Percentiles rank a stretch among this genome's conserved stretches.
Evolutionary conservation across 2,797 vertebrate species (phyloP).

Genomic region (Oreochromis grahami): DNA sequence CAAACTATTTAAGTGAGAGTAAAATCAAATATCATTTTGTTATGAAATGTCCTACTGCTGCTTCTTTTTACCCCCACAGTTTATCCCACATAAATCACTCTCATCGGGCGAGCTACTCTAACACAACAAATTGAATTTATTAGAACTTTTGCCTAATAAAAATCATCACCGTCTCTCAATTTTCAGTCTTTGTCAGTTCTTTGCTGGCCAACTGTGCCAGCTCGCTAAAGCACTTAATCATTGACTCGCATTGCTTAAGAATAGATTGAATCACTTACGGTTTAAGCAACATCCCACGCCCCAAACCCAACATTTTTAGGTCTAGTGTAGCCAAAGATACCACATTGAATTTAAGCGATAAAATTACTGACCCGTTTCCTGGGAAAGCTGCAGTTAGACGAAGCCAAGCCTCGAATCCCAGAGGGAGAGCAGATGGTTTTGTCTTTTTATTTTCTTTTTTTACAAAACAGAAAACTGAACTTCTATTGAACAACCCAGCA

Average conservation of each 20-base stretch:
- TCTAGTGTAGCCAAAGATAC: background rate
- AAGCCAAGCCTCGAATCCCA: constrained; percentile 9
- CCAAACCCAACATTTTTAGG: background rate
- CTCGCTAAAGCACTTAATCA: background rate
- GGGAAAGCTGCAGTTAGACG: constrained; percentile 3
- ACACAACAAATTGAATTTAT: background rate
- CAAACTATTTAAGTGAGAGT: background rate
- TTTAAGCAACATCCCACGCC: background rate
- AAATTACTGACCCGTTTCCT: constrained; percentile 42
- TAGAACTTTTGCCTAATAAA: background rate
- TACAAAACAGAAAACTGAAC: background rate
- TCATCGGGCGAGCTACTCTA: background rate
- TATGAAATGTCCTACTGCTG: background rate
- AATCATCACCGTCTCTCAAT: background rate
- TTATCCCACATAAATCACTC: background rate
- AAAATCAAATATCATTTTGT: background rate
- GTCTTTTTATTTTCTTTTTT: background rate
- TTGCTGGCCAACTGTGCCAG: background rate
- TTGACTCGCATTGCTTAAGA: background rate
- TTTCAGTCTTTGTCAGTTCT: background rate
- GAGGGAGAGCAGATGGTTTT: background rate
- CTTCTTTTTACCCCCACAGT: background rate
- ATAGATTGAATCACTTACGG: background rate
- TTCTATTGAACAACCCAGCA: background rate
- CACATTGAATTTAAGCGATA: background rate